These are phyloP conservation scores for Patella pellucida DNA, from an alignment of 2,888 invertebrate genomes.

Conservation along the genomic window DNA sequence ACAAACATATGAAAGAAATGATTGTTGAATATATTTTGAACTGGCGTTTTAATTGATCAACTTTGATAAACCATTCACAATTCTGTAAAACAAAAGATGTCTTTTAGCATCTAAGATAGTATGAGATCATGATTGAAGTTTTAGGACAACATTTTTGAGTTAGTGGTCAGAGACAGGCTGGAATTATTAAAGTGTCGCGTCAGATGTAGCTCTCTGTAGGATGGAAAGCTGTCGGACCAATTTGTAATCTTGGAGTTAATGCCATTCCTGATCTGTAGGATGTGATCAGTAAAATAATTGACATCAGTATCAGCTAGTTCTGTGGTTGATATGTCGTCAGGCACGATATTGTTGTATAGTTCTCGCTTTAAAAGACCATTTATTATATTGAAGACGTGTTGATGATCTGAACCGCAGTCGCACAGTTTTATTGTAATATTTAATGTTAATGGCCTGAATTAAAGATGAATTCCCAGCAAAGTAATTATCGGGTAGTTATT, in stretches of 20 bases:
- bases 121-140: conserved; percentile 18
- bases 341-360: background rate
- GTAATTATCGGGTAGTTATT: no score
- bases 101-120: conserved; percentile 19
- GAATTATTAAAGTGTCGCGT: background rate
- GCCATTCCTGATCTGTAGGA: background rate
- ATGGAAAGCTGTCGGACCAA: background rate
- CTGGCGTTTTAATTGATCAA: no score
- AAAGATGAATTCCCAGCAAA: no score
- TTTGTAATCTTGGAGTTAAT: background rate
- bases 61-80: background rate
- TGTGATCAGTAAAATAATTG: background rate
- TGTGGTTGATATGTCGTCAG: background rate
- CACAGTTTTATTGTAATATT: background rate
- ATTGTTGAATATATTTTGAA: no score
- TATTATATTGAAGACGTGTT: background rate
- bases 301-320: background rate
- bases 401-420: background rate
- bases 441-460: background rate
- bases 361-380: background rate
- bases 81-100: no score
- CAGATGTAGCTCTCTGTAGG: background rate
- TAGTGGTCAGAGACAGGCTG: background rate
- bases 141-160: background rate
- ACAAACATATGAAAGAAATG: no score